These are phyloP conservation scores for Pseudopleuronectes americanus DNA, from an alignment of 2,797 vertebrate species.

Conservation along the genomic window DNA sequence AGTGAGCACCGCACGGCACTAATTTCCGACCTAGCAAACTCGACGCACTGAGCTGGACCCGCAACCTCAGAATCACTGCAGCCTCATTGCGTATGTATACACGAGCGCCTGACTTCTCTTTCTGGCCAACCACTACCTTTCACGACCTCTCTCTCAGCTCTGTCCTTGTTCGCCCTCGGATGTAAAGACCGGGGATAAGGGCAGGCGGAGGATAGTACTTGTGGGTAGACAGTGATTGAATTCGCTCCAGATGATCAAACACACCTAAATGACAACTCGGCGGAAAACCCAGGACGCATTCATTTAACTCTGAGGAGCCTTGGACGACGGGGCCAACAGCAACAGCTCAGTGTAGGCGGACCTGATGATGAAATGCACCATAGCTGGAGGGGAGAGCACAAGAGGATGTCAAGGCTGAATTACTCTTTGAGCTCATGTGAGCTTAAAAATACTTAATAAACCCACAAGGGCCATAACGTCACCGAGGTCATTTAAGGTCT, in stretches of 20 bases:
- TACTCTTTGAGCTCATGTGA: slow-evolving; percentile 35
- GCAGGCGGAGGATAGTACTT: slow-evolving; percentile 68
- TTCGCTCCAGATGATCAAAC: slow-evolving; percentile 73
- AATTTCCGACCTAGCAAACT: slow-evolving; percentile 47
- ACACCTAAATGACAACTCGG: slow-evolving; percentile 72
- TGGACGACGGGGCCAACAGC: slow-evolving; percentile 17
- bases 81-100: slow-evolving; percentile 44
- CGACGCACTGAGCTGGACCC: slow-evolving; percentile 17
- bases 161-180: slow-evolving; percentile 41
- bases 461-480: slow-evolving; percentile 17
- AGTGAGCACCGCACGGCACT: slow-evolving; percentile 36
- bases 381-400: slow-evolving; percentile 37
- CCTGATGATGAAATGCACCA: slow-evolving; percentile 47
- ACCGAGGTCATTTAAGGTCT: slow-evolving; percentile 33
- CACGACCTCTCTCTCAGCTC: slow-evolving; percentile 56
- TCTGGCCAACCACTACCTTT: slow-evolving; percentile 51
- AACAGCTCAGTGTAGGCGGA: slow-evolving; percentile 30
- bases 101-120: slow-evolving; percentile 34
- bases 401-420: slow-evolving; percentile 36
- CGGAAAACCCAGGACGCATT: slow-evolving; percentile 54
- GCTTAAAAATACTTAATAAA: slow-evolving; percentile 23
- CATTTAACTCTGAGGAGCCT: slow-evolving; percentile 56
- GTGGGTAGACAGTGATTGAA: slow-evolving; percentile 75
- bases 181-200: slow-evolving; percentile 66
- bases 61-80: slow-evolving; percentile 16